Evolutionary conservation across 2,888 invertebrate genomes (phyloP).

Genomic region (Tenodera sinensis): DNA sequence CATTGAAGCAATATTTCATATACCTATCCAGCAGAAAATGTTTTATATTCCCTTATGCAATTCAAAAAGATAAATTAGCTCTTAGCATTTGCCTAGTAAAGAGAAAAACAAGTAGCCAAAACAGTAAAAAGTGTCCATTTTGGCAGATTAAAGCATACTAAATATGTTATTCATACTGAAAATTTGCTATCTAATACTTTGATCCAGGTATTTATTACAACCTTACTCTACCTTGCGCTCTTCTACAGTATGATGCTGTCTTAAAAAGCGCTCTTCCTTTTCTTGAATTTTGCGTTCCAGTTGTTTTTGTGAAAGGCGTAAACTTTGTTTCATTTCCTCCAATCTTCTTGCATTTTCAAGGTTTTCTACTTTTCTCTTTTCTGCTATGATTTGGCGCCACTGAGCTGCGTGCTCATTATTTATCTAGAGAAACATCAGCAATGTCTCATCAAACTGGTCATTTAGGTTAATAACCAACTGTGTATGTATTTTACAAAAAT

Average conservation of each 20-base stretch:
- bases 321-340: constrained; percentile 39
- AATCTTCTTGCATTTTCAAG: constrained; percentile 37
- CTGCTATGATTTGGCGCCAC: constrained; percentile 38
- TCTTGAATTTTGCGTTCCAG: constrained; percentile 38
- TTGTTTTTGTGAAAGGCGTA: constrained; percentile 37
- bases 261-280: constrained; percentile 37
- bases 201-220: background rate
- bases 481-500: too few relatives aligned
- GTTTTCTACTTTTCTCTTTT: constrained; percentile 38
- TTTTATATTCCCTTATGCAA: too few relatives aligned
- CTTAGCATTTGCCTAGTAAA: too few relatives aligned
- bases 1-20: too few relatives aligned
- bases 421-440: constrained; percentile 32
- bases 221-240: constrained; percentile 35
- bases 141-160: too few relatives aligned
- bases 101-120: too few relatives aligned
- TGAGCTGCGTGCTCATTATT: constrained; percentile 36
- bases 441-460: background rate
- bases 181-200: background rate
- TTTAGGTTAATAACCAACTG: background rate
- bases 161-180: too few relatives aligned
- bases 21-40: too few relatives aligned
- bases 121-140: too few relatives aligned
- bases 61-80: too few relatives aligned
- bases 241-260: constrained; percentile 38